phyloP scores from a whole-genome alignment of 1,140 invertebrate species.

The Dendrolimus kikuchii region DNA sequence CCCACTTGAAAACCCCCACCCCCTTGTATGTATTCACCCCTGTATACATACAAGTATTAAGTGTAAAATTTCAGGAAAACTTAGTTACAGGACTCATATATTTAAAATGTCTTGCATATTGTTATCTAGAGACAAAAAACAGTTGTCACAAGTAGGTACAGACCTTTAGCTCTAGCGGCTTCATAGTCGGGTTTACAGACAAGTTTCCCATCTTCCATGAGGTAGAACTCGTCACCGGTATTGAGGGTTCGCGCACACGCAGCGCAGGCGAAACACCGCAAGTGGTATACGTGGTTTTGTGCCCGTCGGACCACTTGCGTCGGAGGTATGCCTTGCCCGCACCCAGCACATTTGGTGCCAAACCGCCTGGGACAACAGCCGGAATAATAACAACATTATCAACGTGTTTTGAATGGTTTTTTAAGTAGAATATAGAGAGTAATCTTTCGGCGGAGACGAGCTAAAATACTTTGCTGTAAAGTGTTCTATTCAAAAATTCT shows the following conservation, averaged over 20 bases:
- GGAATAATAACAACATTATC: slow-evolving; percentile 65
- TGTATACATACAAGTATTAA: too few species aligned
- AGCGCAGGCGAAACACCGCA: slow-evolving; percentile 97
- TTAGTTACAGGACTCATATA: too few species aligned
- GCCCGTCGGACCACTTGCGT: slow-evolving; percentile 95
- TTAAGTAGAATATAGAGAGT: too few species aligned
- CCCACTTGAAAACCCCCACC: too few species aligned
- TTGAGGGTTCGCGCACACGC: slow-evolving; percentile 96
- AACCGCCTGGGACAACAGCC: slow-evolving; percentile 88
- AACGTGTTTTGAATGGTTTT: slow-evolving; percentile 32
- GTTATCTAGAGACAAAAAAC: background rate
- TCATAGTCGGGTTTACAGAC: slow-evolving; percentile 99
- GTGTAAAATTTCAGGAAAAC: too few species aligned
- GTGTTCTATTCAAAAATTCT: too few species aligned
- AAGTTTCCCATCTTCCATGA: slow-evolving; percentile 97
- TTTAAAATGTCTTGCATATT: too few species aligned
- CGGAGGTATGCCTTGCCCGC: slow-evolving; percentile 96
- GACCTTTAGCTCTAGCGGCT: slow-evolving; percentile 93
- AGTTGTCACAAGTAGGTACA: slow-evolving; percentile 1
- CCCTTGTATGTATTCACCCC: too few species aligned
- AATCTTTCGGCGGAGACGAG: too few species aligned
- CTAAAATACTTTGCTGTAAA: too few species aligned
- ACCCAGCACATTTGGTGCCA: slow-evolving; percentile 97
- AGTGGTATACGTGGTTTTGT: slow-evolving; percentile 96
- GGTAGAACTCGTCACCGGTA: slow-evolving; percentile 98